Evolutionary conservation across 2,888 invertebrate genomes (phyloP), one percentile per base, ranked within the genome.

Genomic region (Blomia tropicalis): DNA sequence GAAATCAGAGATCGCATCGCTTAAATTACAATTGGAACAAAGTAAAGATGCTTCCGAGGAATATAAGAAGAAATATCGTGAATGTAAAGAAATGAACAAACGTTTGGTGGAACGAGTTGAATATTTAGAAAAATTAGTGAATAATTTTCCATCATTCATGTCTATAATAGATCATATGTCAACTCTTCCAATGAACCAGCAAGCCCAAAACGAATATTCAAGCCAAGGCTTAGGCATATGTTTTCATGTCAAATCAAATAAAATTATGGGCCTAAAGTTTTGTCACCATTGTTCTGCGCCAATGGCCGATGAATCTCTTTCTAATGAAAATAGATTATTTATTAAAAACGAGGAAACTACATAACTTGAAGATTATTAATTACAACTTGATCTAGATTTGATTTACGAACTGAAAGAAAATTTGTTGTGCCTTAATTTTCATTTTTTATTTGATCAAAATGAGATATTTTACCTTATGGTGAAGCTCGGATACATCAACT

Each of bases 211-310:
- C 7, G n/a, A 47, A 11, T 47, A 11, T 19, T 7, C 36, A 11
- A 27, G n/a, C 27, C 7, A 47, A 7, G 29, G 29, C 23, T 11
- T 29, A 19, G 62, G 56, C 19, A 29, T 62, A 22, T 62, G 62
- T 44, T 58, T 56, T 23, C 56, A 58, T 41, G n/a, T 62, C 5
- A 31, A 30, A n/a, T n/a, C 41, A 31, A 56, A 54, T 29, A 23
- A 19, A 27, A 30, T 29, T 19, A 56, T 62, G 56, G 43, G 56
- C 23, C 30, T 62, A 11, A 27, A 58, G 30, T 43, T 62, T 30
- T 62, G 62, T 56, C 2, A 36, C 11, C 36, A 43, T 25, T 62
- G 62, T 25, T 32, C 56, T n/a, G n/a, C n/a, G n/a, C n/a, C n/a
- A n/a, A n/a, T n/a, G n/a, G n/a, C n/a, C n/a, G n/a, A n/a, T n/a